Evolutionary conservation across 2,113 vertebrate species (phyloP).

Genomic region (Tretioscincus oriximinensis): DNA sequence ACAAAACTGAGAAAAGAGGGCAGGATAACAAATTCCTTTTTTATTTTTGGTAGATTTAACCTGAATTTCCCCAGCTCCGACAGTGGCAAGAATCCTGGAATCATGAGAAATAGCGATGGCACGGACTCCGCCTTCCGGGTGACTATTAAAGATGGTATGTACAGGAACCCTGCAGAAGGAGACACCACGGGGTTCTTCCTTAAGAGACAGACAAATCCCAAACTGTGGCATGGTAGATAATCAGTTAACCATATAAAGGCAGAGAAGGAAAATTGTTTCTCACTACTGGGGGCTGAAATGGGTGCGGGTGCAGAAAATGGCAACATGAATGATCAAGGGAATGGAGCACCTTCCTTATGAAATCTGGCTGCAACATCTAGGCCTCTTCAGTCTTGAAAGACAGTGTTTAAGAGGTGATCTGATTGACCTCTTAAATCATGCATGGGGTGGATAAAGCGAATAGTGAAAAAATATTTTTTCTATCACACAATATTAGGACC

Average conservation of each 20-base stretch:
- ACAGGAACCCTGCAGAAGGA: conserved; percentile 81
- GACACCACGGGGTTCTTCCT: neutral
- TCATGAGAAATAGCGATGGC: conserved; percentile 81
- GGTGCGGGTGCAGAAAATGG: too few relatives aligned
- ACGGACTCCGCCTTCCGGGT: conserved; percentile 71
- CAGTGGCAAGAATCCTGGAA: conserved; percentile 81
- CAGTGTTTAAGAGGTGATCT: too few relatives aligned
- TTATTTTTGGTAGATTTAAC: conserved; percentile 59
- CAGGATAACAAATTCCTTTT: too few relatives aligned
- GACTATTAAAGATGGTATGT: conserved; percentile 83
- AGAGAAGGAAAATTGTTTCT: neutral
- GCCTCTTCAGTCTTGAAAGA: too few relatives aligned
- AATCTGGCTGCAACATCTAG: too few relatives aligned
- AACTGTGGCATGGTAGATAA: neutral
- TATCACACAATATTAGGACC: too few relatives aligned
- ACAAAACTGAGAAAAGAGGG: neutral
- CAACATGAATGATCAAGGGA: too few relatives aligned
- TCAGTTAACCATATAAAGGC: neutral
- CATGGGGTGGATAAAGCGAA: too few relatives aligned
- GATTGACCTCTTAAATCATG: too few relatives aligned
- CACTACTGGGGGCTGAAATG: too few relatives aligned
- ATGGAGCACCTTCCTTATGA: too few relatives aligned
- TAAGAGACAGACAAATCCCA: neutral
- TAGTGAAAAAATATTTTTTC: too few relatives aligned
- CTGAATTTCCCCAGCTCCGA: conserved; percentile 80